Conservation (phyloP, 2,113 vertebrate species). For the Planiliza haematocheilus region DNA sequence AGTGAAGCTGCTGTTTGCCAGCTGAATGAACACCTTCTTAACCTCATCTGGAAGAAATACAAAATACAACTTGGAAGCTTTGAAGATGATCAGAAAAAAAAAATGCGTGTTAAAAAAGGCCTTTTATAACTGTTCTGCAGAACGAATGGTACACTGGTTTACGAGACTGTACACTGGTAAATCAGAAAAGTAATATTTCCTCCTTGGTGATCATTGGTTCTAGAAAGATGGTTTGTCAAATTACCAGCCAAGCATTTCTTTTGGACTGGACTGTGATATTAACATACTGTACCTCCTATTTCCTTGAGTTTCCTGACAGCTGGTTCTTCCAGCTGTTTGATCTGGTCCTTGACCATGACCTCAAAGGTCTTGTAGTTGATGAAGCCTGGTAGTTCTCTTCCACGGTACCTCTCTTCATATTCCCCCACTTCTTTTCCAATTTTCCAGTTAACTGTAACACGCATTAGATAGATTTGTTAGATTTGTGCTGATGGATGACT, state of each 20-base stretch:
- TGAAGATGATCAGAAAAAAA: too few species aligned
- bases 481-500: not conserved
- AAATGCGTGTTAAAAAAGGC: too few species aligned
- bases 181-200: too few species aligned
- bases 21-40: constrained; percentile 71
- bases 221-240: too few species aligned
- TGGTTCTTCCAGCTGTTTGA: constrained; percentile 85
- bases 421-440: constrained; percentile 58
- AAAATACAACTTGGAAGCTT: not conserved
- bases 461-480: constrained; percentile 25
- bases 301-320: constrained; percentile 81
- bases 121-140: too few species aligned
- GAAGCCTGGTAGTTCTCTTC: constrained; percentile 89
- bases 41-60: constrained; percentile 69
- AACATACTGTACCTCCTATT: constrained; percentile 47
- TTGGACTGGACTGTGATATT: not conserved
- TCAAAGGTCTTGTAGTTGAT: constrained; percentile 89
- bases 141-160: too few species aligned
- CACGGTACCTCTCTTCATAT: constrained; percentile 85
- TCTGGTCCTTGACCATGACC: constrained; percentile 83
- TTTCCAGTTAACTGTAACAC: constrained; percentile 69
- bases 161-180: too few species aligned
- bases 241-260: too few species aligned
- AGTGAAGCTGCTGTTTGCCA: constrained; percentile 72
- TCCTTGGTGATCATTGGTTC: too few species aligned